A percentile compares a stretch with the other conserved stretches of the same genome.
Evolutionary conservation across 2,888 invertebrate genomes (phyloP).

Genomic region (Nycteola revayana): DNA sequence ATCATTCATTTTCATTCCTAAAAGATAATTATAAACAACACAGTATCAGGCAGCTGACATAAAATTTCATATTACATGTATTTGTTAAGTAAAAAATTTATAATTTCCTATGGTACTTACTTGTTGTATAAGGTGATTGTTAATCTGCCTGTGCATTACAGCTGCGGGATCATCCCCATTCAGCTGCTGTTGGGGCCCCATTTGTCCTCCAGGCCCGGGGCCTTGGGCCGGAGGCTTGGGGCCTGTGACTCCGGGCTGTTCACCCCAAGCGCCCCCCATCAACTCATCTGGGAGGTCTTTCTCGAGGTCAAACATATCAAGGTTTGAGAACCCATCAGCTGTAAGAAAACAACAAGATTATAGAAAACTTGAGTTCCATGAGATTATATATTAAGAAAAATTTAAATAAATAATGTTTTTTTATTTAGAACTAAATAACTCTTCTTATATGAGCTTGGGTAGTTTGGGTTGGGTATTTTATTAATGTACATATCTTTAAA

Average conservation of each 20-base stretch:
- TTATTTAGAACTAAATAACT: too few species aligned
- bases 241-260: conserved; percentile 83
- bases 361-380: too few species aligned
- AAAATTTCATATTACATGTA: too few species aligned
- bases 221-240: conserved; percentile 92
- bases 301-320: conserved; percentile 94
- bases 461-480: too few species aligned
- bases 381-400: too few species aligned
- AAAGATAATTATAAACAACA: too few species aligned
- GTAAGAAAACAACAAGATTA: conserved; percentile 37
- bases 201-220: conserved; percentile 87
- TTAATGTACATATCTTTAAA: too few species aligned
- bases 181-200: conserved; percentile 81
- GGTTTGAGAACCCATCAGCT: conserved; percentile 90
- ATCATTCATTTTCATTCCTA: too few species aligned
- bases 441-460: too few species aligned
- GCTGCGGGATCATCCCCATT: conserved; percentile 87
- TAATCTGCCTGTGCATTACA: conserved; percentile 82
- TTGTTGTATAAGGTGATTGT: conserved; percentile 87
- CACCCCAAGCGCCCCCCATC: conserved; percentile 90
- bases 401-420: too few species aligned
- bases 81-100: too few species aligned
- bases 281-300: conserved; percentile 96
- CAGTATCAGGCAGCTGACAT: too few species aligned
- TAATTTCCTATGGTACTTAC: conserved; percentile 63